Conservation (phyloP, 1,140 invertebrate genomes). For the Saccostrea cuccullata region DNA sequence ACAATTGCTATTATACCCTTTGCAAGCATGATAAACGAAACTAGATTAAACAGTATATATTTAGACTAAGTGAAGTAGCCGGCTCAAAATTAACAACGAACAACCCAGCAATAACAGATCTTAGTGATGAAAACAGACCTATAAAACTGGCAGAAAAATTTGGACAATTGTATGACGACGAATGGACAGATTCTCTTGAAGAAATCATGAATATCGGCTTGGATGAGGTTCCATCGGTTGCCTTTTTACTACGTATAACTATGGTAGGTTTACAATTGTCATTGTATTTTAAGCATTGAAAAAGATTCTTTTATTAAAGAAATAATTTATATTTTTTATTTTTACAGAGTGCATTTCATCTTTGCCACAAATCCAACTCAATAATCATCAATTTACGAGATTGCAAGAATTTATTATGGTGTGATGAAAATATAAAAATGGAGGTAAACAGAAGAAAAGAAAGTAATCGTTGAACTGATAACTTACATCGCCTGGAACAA, state of each 20-base stretch:
- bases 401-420: conserved; percentile 2
- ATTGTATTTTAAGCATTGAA: too few species aligned
- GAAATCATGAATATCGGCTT: neutral
- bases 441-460: neutral
- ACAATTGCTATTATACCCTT: too few species aligned
- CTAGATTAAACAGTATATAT: too few species aligned
- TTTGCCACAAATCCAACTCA: neutral
- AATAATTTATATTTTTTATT: neutral
- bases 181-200: neutral
- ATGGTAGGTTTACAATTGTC: neutral
- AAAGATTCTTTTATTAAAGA: neutral
- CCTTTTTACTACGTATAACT: neutral
- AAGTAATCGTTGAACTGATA: neutral
- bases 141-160: conserved; percentile 12
- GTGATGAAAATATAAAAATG: neutral
- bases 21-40: too few species aligned
- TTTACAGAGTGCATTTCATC: neutral
- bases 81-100: neutral
- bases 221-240: neutral
- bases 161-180: neutral
- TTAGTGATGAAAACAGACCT: neutral
- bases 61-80: neutral
- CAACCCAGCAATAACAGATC: neutral
- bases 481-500: too few species aligned
- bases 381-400: neutral